Evolutionary conservation across 2,888 invertebrate species (phyloP).

Genomic region (Schizotus pectinicornis): DNA sequence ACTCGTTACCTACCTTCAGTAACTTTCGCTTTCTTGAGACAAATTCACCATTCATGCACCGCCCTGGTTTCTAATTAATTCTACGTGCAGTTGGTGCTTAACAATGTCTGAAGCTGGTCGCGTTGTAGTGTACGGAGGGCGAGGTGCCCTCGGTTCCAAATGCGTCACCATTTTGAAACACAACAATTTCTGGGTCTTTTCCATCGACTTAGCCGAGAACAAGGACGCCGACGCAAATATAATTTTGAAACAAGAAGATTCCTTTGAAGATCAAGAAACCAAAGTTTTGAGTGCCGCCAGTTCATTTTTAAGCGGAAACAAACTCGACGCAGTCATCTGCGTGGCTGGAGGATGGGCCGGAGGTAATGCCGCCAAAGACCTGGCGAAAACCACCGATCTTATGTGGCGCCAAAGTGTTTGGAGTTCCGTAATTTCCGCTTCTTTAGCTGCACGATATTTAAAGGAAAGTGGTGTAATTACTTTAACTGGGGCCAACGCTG

Average conservation of each 20-base stretch:
- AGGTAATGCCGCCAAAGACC: slow-evolving; percentile 27
- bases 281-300: slow-evolving; percentile 71
- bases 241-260: slow-evolving; percentile 78
- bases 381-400: slow-evolving; percentile 73
- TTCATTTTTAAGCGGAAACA: slow-evolving; percentile 14
- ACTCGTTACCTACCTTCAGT: too few relatives aligned
- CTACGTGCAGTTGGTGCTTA: neutral
- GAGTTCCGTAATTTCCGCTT: slow-evolving; percentile 92
- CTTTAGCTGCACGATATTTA: slow-evolving; percentile 83
- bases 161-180: slow-evolving; percentile 89
- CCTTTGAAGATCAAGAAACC: slow-evolving; percentile 75
- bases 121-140: slow-evolving; percentile 93
- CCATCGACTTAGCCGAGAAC: slow-evolving; percentile 55
- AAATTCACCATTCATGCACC: too few relatives aligned
- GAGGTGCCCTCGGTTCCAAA: slow-evolving; percentile 91
- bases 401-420: slow-evolving; percentile 99
- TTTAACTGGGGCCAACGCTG: slow-evolving; percentile 95
- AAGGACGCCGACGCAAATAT: slow-evolving; percentile 86
- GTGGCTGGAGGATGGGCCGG: slow-evolving; percentile 52
- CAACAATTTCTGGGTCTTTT: slow-evolving; percentile 73
- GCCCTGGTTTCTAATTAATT: too few relatives aligned
- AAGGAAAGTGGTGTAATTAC: slow-evolving; percentile 90
- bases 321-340: slow-evolving; percentile 25
- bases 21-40: too few relatives aligned
- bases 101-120: slow-evolving; percentile 61